Evolutionary conservation across 2,113 vertebrate species (phyloP).

Genomic region (Pterocles orientalis): DNA sequence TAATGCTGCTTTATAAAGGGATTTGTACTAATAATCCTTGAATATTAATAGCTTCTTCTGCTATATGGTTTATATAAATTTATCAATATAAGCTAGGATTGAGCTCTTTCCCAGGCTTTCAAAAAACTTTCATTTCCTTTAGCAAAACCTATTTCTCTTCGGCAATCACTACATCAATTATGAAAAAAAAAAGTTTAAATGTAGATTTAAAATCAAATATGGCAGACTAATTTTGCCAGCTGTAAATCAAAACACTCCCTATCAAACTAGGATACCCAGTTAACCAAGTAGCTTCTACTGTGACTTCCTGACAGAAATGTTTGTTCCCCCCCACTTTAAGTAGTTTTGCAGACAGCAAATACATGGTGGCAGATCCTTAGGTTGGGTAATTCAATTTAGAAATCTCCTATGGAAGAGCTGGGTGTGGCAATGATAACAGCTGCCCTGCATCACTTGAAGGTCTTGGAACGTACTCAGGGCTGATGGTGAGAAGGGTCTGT

Average conservation of each 20-base stretch:
- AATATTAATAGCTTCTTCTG: conserved; percentile 66
- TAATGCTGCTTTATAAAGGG: conserved; percentile 55
- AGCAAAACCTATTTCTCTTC: not conserved
- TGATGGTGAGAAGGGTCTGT: not conserved
- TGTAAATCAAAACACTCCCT: not conserved
- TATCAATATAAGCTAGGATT: conserved; percentile 27
- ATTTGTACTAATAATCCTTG: conserved; percentile 66
- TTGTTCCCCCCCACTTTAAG: not conserved
- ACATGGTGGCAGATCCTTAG: not conserved
- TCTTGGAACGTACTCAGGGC: not conserved
- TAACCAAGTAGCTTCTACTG: not conserved
- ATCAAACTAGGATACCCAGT: not conserved
- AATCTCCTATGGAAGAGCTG: not conserved
- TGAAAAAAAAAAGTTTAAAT: not conserved
- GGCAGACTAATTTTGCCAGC: not conserved
- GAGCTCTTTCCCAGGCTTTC: not conserved
- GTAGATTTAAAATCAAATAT: not conserved
- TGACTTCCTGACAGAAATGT: not conserved
- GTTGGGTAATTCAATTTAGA: not conserved
- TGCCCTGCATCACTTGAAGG: not conserved
- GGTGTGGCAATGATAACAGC: not conserved
- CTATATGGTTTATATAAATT: conserved; percentile 47
- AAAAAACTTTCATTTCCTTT: not conserved
- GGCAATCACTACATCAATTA: not conserved
- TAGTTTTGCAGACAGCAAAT: not conserved